Evolutionary conservation across 2,113 vertebrate genomes (phyloP).

Genomic region (Phalacrocorax pelagicus): DNA sequence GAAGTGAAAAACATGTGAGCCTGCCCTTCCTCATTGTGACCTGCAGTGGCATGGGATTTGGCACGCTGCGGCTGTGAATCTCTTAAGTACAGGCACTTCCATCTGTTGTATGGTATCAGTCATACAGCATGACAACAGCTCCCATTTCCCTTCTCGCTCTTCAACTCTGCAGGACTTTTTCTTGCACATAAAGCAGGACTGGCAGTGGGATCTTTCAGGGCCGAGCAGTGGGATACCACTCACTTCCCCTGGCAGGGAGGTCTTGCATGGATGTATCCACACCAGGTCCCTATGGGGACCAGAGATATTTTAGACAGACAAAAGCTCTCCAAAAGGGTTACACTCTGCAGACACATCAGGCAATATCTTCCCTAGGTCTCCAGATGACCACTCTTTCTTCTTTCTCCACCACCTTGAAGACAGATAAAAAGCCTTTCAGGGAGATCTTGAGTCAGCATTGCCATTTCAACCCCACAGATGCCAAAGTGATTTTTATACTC

Average conservation of each 20-base stretch:
- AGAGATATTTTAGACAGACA: background rate
- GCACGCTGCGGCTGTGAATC: background rate
- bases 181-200: background rate
- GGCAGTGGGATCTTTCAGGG: background rate
- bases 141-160: background rate
- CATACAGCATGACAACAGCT: background rate
- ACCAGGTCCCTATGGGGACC: background rate
- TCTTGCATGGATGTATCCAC: background rate
- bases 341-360: background rate
- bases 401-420: background rate
- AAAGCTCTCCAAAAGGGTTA: background rate
- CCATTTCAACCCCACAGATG: background rate
- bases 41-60: background rate
- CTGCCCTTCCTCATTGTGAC: background rate
- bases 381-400: background rate
- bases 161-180: background rate
- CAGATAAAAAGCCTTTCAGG: background rate
- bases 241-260: background rate
- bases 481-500: slow-evolving; percentile 3
- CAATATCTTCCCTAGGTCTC: background rate
- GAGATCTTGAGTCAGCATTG: background rate
- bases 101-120: background rate
- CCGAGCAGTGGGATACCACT: background rate
- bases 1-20: background rate
- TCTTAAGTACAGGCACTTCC: background rate